Conservation (phyloP, 1,140 invertebrate genomes). For the Sitobion miscanthi region DNA sequence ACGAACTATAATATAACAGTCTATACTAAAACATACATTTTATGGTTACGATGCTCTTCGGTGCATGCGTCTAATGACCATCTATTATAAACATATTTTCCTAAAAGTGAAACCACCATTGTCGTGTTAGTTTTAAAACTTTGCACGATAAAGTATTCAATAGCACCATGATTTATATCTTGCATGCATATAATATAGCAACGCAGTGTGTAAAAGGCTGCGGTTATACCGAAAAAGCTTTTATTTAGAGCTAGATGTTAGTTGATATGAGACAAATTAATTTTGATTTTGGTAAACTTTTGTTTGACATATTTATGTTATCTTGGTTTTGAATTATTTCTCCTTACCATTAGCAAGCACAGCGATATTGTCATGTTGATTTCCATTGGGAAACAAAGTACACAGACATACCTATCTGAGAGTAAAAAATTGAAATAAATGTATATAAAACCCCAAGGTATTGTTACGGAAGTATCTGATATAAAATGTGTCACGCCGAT, state of each 20-base stretch:
- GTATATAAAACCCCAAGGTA: background rate
- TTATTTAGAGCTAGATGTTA: background rate
- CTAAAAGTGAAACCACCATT: background rate
- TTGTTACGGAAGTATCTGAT: background rate
- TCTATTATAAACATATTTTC: background rate
- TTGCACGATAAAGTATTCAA: slow-evolving; percentile 3
- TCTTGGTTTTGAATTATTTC: background rate
- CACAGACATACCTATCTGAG: background rate
- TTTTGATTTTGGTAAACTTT: background rate
- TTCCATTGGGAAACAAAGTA: slow-evolving; percentile 10
- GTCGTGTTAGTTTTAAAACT: background rate
- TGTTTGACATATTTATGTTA: slow-evolving; percentile 12
- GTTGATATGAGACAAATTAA: background rate
- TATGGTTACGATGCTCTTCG: background rate
- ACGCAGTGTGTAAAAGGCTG: background rate
- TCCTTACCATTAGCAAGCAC: background rate
- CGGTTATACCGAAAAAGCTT: background rate
- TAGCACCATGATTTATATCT: background rate
- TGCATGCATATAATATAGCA: background rate
- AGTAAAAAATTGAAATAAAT: slow-evolving; percentile 4
- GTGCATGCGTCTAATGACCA: background rate
- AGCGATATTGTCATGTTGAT: background rate
- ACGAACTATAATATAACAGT: background rate
- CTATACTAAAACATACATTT: background rate
- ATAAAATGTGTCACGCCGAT: background rate